Evolutionary conservation across 1,140 invertebrate genomes (phyloP), one percentile per base, ranked within the genome.

Genomic region (Eulimnadia texana): DNA sequence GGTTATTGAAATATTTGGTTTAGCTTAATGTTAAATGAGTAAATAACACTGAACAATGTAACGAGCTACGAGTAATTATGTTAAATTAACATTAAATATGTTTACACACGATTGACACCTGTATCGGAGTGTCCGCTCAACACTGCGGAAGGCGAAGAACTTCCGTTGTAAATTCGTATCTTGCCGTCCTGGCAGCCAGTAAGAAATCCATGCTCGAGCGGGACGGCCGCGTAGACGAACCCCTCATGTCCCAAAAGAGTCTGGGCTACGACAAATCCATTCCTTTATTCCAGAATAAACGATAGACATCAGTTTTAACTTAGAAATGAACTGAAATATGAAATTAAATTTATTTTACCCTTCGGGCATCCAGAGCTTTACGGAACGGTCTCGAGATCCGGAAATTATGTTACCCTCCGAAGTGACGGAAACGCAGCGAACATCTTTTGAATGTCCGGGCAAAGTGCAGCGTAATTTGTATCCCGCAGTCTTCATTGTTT

Each of bases 101-200:
- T n/a, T n/a, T n/a, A n/a, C n/a, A n/a, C n/a, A n/a, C n/a, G n/a
- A n/a, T n/a, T n/a, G n/a, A n/a, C n/a, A n/a, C n/a, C 82, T 49
- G 85, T 86, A 69, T 86, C 84, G 61, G 83, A 80, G 71, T 97
- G 93, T 3, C 86, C 88, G 64, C 82, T 80, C 3, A 95, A 75
- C 47, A 78, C 82, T 61, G 70, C 76, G 3, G 79, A 56, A 16
- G 78, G 75, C 6, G 83, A 68, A 52, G 84, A 81, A 54, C 79
- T 76, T 16, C 74, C 63, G 10, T 68, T 71, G 71, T 88, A 95
- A 13, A 86, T 79, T 64, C 86, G 79, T 67, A 97, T 90, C 1
- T 79, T 80, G 55, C 81, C 82, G 71, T 97, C 92, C 74, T 93
- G 89, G 66, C 90, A 89, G 10, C 90, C 92, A 27, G 90, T 93